phyloP scores from a whole-genome alignment of 1,140 invertebrate genomes.

The Magallana ariakensis region DNA sequence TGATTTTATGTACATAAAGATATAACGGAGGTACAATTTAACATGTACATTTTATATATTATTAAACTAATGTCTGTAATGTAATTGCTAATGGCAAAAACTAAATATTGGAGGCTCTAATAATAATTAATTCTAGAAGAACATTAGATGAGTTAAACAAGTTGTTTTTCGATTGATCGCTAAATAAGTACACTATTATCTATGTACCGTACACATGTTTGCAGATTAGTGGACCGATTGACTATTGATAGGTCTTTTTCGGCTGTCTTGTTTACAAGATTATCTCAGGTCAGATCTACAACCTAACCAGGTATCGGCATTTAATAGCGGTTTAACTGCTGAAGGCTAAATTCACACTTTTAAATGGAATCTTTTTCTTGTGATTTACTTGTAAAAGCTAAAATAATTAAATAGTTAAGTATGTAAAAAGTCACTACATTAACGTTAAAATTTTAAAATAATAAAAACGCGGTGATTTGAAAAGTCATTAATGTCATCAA shows the following conservation, averaged over 20 bases:
- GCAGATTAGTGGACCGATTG: neutral
- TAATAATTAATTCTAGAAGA: constrained; percentile 24
- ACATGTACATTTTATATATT: no score
- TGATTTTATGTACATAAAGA: no score
- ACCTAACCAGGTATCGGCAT: neutral
- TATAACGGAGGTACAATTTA: no score
- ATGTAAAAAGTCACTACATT: no score
- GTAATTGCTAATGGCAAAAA: neutral
- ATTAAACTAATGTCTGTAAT: neutral
- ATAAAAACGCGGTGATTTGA: no score
- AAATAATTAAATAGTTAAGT: no score
- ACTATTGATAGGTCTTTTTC: neutral
- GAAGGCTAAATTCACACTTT: constrained; percentile 3
- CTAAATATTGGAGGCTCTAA: neutral
- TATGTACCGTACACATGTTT: neutral
- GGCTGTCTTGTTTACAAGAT: constrained; percentile 21
- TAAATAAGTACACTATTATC: neutral
- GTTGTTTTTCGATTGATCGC: neutral
- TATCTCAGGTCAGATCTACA: neutral
- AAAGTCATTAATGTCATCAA: no score
- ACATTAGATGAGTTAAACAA: neutral
- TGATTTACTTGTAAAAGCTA: no score
- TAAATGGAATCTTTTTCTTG: neutral
- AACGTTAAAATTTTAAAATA: no score
- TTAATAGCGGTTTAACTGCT: constrained; percentile 22